Percentiles rank a stretch among this genome's conserved stretches.
Conservation (phyloP, 2,113 vertebrate genomes). For the Spea multiplicata region DNA sequence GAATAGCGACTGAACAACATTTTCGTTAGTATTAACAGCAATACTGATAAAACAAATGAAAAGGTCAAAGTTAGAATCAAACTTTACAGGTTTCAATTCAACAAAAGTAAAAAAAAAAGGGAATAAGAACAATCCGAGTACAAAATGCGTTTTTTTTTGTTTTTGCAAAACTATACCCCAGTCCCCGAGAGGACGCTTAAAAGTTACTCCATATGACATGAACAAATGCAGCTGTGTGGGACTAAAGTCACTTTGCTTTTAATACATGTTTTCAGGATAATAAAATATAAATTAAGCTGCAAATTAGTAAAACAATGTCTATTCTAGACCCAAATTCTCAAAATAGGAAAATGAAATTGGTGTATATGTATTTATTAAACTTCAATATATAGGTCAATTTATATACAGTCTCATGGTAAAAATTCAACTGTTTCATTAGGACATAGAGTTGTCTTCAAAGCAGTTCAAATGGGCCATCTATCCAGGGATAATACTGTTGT, state of each 20-base stretch:
- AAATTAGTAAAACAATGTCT: too few relatives aligned
- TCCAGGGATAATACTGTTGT: too few relatives aligned
- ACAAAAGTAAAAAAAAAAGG: neutral
- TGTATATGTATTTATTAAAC: too few relatives aligned
- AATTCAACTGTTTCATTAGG: too few relatives aligned
- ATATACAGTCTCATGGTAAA: too few relatives aligned
- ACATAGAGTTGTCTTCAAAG: too few relatives aligned
- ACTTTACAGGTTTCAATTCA: neutral
- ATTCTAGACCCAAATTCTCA: too few relatives aligned
- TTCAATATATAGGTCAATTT: too few relatives aligned
- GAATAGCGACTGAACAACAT: conserved; percentile 25
- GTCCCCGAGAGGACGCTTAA: neutral
- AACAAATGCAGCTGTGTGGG: conserved; percentile 4
- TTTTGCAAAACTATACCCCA: neutral
- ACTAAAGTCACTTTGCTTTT: neutral
- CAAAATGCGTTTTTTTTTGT: neutral
- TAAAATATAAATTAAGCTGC: neutral
- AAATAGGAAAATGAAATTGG: too few relatives aligned
- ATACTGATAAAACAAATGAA: conserved; percentile 1
- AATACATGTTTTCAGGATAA: neutral
- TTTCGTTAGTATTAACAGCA: neutral
- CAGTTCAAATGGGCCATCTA: too few relatives aligned
- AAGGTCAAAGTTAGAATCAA: neutral
- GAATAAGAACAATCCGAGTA: neutral
- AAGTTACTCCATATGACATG: neutral